A percentile compares a stretch with the other conserved stretches of the same genome.
phyloP scores from a whole-genome alignment of 2,113 vertebrate species.

The Helogale parvula region DNA sequence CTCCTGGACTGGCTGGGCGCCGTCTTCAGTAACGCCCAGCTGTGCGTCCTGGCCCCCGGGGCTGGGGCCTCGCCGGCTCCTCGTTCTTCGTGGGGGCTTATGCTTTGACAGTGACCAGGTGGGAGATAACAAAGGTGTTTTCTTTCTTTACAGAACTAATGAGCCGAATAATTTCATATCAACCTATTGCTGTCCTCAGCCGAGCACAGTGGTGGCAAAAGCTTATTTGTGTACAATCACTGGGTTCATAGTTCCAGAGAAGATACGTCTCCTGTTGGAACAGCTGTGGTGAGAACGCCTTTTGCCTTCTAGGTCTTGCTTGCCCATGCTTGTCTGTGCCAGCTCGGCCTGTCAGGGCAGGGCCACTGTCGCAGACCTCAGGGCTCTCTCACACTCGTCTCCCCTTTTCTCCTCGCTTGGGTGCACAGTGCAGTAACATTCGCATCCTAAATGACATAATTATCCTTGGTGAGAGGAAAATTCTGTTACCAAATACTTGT shows the following conservation, averaged over 20 bases:
- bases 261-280: constrained; percentile 88
- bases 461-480: background rate
- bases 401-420: background rate
- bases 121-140: background rate
- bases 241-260: constrained; percentile 91
- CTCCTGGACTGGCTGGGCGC: constrained; percentile 95
- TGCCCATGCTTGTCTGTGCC: background rate
- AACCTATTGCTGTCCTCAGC: constrained; percentile 90
- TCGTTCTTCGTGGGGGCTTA: background rate
- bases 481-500: background rate
- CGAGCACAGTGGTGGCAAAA: constrained; percentile 73
- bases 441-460: background rate
- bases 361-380: background rate
- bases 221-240: constrained; percentile 89
- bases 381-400: accelerated
- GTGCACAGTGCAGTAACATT: background rate
- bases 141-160: constrained; percentile 86
- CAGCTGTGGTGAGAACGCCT: constrained; percentile 89
- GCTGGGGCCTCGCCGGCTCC: background rate
- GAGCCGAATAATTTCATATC: constrained; percentile 90
- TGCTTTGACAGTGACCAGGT: background rate
- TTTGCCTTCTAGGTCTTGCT: background rate
- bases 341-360: accelerated
- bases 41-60: constrained; percentile 85
- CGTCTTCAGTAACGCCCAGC: constrained; percentile 82